Percentiles rank a stretch among this genome's conserved stretches.
Evolutionary conservation across 2,797 vertebrate species (phyloP).

Genomic region (Anguilla obscura): DNA sequence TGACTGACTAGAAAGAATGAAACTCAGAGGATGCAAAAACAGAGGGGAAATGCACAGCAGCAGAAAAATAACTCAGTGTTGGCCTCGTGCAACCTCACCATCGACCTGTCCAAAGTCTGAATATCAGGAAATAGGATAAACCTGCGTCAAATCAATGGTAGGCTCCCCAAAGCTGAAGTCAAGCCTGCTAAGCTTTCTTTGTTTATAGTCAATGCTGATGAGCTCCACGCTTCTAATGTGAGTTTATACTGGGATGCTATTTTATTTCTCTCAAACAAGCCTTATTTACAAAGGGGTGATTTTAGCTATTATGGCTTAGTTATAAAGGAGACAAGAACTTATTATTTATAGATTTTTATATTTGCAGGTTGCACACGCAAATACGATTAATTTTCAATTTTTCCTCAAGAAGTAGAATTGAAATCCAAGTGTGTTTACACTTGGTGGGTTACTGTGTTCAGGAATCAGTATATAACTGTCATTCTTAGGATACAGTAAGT

Average conservation of each 20-base stretch:
- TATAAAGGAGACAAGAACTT: background rate
- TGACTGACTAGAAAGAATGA: background rate
- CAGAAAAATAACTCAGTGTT: background rate
- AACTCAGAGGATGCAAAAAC: background rate
- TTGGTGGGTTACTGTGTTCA: background rate
- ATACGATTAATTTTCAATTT: background rate
- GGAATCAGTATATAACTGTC: background rate
- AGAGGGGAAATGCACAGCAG: background rate
- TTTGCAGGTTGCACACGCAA: background rate
- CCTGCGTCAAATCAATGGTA: background rate
- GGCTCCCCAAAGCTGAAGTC: background rate
- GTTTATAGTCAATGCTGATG: background rate
- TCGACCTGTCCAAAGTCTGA: background rate
- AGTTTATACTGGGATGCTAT: background rate
- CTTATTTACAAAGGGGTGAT: background rate
- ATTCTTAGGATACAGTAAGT: background rate
- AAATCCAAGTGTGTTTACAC: background rate
- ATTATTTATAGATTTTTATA: background rate
- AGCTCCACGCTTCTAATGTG: background rate
- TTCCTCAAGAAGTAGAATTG: background rate
- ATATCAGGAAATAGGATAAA: background rate
- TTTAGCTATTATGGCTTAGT: background rate
- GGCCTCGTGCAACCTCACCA: background rate
- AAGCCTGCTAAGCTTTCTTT: background rate
- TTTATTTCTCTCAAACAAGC: background rate